Conservation (phyloP, 2,113 vertebrate species). For the Mastomys natalensis region DNA sequence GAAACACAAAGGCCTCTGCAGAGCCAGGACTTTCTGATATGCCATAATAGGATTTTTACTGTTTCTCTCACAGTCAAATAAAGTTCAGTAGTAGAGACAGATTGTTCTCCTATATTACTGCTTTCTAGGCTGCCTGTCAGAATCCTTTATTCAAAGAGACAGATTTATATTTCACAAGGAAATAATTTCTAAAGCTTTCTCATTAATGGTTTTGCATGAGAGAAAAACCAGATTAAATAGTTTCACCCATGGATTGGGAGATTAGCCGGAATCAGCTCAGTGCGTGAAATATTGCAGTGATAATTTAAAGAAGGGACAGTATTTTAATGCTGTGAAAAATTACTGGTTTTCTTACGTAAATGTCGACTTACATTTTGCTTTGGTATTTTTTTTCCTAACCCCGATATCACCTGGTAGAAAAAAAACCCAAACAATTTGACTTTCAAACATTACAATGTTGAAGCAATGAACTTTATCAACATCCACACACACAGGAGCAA, state of each 20-base stretch:
- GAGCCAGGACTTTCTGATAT: conserved; percentile 76
- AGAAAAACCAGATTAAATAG: conserved; percentile 67
- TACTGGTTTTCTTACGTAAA: conserved; percentile 63
- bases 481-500: not conserved
- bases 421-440: conserved; percentile 7
- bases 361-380: conserved; percentile 56
- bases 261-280: conserved; percentile 67
- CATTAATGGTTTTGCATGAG: conserved; percentile 75
- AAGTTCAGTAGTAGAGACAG: conserved; percentile 82
- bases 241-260: conserved; percentile 65
- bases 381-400: not conserved
- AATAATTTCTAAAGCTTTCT: conserved; percentile 70
- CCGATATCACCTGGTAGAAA: not conserved
- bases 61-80: conserved; percentile 84
- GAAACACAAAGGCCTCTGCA: conserved; percentile 75
- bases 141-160: conserved; percentile 75
- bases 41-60: conserved; percentile 79
- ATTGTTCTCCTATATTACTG: conserved; percentile 75
- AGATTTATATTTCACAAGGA: conserved; percentile 68
- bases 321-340: conserved; percentile 68
- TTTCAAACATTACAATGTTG: not conserved
- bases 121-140: conserved; percentile 61
- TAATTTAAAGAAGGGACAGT: conserved; percentile 66
- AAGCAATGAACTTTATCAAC: not conserved
- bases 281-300: conserved; percentile 56